A percentile compares a stretch with the other conserved stretches of the same genome.
Conservation (phyloP, 2,888 invertebrate genomes). For the Orchestes rusci region DNA sequence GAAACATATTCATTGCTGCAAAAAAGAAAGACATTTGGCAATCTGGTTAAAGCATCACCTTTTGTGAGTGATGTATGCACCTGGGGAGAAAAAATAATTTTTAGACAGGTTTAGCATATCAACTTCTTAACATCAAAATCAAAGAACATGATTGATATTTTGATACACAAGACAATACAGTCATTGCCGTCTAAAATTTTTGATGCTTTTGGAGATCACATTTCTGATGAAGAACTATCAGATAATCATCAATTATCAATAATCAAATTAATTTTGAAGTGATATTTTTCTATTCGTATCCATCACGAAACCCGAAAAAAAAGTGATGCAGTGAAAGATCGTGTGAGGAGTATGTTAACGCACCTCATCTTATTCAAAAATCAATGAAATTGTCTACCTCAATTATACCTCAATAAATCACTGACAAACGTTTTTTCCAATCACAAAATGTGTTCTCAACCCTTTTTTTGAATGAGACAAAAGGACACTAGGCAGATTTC, state of each 20-base stretch:
- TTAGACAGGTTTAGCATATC: constrained; percentile 2
- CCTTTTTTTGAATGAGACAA: too few relatives aligned
- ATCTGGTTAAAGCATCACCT: constrained; percentile 9
- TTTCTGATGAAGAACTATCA: too few relatives aligned
- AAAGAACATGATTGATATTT: background rate
- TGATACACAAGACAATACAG: constrained; percentile 7
- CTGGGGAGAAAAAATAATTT: constrained; percentile 7
- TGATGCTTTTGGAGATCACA: constrained; percentile 10
- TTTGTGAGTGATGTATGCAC: constrained; percentile 10
- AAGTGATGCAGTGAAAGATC: background rate
- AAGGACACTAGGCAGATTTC: too few relatives aligned
- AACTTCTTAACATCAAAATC: background rate
- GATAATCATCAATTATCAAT: constrained; percentile 8
- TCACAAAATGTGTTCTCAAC: too few relatives aligned
- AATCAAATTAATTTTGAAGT: constrained; percentile 14
- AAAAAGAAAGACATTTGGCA: constrained; percentile 17
- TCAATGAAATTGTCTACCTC: too few relatives aligned
- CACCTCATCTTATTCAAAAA: constrained; percentile 1
- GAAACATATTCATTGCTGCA: too few relatives aligned
- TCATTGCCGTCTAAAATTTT: constrained; percentile 7
- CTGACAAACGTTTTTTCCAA: too few relatives aligned
- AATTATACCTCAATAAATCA: too few relatives aligned
- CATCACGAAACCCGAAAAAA: constrained; percentile 10
- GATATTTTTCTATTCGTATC: constrained; percentile 8
- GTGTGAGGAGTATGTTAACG: constrained; percentile 1